Evolutionary conservation across 2,888 invertebrate species (phyloP).

Genomic region (Phania funesta): DNA sequence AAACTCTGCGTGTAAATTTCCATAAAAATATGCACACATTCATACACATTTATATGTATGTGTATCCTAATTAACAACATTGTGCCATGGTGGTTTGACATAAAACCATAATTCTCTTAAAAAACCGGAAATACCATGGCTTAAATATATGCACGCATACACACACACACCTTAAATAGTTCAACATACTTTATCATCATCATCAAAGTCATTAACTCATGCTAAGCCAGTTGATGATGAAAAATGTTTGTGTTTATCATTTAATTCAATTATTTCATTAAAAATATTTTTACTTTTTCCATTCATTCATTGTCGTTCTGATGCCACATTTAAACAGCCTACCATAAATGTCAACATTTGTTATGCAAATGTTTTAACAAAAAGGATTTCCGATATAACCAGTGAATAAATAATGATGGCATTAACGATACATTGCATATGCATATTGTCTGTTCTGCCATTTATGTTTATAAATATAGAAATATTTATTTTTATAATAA

Average conservation of each 20-base stretch:
- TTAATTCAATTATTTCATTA: conserved; percentile 38
- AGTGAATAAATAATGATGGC: not conserved
- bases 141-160: not conserved
- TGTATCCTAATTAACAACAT: no score
- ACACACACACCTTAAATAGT: not conserved
- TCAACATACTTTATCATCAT: not conserved
- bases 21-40: no score
- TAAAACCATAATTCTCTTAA: no score
- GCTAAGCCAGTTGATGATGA: not conserved
- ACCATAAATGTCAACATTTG: conserved; percentile 24
- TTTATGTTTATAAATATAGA: not conserved
- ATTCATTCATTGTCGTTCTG: not conserved
- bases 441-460: no score
- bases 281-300: not conserved
- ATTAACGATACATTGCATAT: not conserved
- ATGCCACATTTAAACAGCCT: not conserved
- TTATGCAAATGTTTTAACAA: conserved; percentile 30
- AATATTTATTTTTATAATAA: no score
- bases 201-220: not conserved
- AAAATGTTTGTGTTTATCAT: conserved; percentile 8
- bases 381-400: conserved; percentile 11
- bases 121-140: no score
- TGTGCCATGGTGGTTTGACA: no score
- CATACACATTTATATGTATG: no score
- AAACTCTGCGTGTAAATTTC: no score